phyloP scores from a whole-genome alignment of 1,140 invertebrate genomes.

The Neodiprion lecontei region DNA sequence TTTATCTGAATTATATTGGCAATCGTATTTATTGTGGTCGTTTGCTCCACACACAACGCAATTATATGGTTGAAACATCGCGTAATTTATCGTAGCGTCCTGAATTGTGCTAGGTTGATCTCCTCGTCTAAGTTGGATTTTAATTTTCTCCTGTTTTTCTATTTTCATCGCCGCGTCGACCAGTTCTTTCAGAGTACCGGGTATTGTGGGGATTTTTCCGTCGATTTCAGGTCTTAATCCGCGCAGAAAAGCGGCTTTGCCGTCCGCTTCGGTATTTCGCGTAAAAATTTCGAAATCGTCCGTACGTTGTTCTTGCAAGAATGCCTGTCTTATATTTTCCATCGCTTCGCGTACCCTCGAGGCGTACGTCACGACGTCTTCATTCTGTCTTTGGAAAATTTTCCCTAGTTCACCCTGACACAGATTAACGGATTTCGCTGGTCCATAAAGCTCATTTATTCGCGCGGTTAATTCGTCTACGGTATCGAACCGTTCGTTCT shows the following conservation, averaged over 20 bases:
- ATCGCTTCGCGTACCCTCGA: slow-evolving; percentile 12
- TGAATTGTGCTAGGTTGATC: neutral
- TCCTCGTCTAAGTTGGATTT: neutral
- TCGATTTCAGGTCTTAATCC: neutral
- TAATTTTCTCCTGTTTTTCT: neutral
- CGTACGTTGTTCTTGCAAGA: neutral
- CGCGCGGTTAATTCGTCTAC: slow-evolving; percentile 13
- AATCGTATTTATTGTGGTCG: neutral
- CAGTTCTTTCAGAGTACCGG: no score
- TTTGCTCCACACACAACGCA: neutral
- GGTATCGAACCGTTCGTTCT: slow-evolving; percentile 9
- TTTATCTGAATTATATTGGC: neutral
- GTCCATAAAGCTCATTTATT: slow-evolving; percentile 16
- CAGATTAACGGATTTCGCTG: slow-evolving; percentile 16
- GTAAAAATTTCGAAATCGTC: neutral
- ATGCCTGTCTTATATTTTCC: neutral
- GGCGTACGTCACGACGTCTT: neutral
- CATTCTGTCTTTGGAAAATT: slow-evolving; percentile 15
- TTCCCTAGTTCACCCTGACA: slow-evolving; percentile 24
- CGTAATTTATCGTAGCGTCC: neutral
- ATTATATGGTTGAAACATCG: neutral
- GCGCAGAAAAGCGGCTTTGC: neutral
- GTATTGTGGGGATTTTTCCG: no score
- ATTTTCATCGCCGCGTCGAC: no score
- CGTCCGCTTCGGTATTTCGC: neutral